Evolutionary conservation across 1,140 invertebrate genomes (phyloP), one percentile per base, ranked within the genome.

Genomic region (Wasmannia auropunctata): DNA sequence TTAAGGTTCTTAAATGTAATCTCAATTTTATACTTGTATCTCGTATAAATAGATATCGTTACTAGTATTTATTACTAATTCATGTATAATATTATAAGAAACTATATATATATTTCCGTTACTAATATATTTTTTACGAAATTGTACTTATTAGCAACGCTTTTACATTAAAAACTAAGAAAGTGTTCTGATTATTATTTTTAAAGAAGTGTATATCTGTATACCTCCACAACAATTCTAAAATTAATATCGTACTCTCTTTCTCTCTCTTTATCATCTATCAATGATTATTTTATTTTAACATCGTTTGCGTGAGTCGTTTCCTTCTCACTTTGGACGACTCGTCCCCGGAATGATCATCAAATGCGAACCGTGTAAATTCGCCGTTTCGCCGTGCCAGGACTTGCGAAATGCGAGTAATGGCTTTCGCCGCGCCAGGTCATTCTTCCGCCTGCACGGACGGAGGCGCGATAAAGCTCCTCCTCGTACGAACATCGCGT

Each of bases 381-480:
- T 81, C 49, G 22, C 34, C 63, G 60, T 49, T 69, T 67, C 40
- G 34, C 25, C 76, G 76, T 80, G 76, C 62, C 76, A 31, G 62
- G 43, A 81, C 65, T 70, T 81, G 65, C 63, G 77, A 81, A 70
- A 70, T 70, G 63, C 65, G 49, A 81, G 77, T 81, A 81, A 81
- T 81, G 49, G 77, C 49, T 81, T 81, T 81, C 63, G 65, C 65
- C 65, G 63, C 65, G 34, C 65, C 65, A 56, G 67, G 77, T 81
- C 77, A 81, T 81, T 81, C 77, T 81, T 81, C 77, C 65, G 77
- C 77, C 25, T 81, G 77, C 34, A 31, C 65, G 65, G 65, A 81
- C 77, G 46, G n/a, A 81, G 65, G 65, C 49, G 65, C 65, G 77
- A 81, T 81, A 81, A 81, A 81, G 65, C 77, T 81, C 63, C 77